A percentile compares a stretch with the other conserved stretches of the same genome.
Evolutionary conservation across 2,797 vertebrate genomes (phyloP).

Genomic region (Pampus argenteus): DNA sequence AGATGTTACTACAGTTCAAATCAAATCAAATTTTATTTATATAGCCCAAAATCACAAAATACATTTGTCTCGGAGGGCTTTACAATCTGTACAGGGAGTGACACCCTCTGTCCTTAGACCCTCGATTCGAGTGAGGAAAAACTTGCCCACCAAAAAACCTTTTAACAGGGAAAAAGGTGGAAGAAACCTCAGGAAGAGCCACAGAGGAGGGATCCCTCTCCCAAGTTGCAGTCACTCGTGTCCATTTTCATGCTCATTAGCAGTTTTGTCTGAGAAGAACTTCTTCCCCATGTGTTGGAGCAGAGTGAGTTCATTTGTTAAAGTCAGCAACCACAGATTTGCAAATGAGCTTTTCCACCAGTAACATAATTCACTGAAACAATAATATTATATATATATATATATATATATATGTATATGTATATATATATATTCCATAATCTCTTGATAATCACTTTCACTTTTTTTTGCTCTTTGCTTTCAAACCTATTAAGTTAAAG

Average conservation of each 20-base stretch:
- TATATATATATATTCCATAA: constrained; percentile 10
- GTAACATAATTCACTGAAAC: constrained; percentile 22
- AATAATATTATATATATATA: background rate
- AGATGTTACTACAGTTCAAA: background rate
- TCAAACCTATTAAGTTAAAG: constrained; percentile 11
- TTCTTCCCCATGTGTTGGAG: constrained; percentile 14
- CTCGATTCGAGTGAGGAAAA: too few relatives aligned
- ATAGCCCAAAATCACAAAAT: too few relatives aligned
- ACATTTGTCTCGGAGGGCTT: too few relatives aligned
- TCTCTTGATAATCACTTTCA: constrained; percentile 40
- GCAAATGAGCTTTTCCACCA: background rate
- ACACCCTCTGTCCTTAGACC: too few relatives aligned
- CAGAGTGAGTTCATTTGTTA: constrained; percentile 16
- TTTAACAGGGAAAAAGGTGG: too few relatives aligned
- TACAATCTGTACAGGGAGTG: too few relatives aligned
- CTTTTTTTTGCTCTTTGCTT: constrained; percentile 13
- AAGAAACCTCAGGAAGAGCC: too few relatives aligned
- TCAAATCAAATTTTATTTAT: too few relatives aligned
- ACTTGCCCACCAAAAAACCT: too few relatives aligned
- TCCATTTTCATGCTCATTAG: constrained; percentile 31
- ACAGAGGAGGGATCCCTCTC: too few relatives aligned
- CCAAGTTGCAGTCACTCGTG: too few relatives aligned
- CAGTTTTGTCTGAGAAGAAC: background rate
- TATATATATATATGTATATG: too few relatives aligned
- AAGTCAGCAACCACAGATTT: constrained; percentile 16